A percentile compares a stretch with the other conserved stretches of the same genome.
phyloP scores from a whole-genome alignment of 2,888 invertebrate genomes.

The Coleophora flavipennella region DNA sequence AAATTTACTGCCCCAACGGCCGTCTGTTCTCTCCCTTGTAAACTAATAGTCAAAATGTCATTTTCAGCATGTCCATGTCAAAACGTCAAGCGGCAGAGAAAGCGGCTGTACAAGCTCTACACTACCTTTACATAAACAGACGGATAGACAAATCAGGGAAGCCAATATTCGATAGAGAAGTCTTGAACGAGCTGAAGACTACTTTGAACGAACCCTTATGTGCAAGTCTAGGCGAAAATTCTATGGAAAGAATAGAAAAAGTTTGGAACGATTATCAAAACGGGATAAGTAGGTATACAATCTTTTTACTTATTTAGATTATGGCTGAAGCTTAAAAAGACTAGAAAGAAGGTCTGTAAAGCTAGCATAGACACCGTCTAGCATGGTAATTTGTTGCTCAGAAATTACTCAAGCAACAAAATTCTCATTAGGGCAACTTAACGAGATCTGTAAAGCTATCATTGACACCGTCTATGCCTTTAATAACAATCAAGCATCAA shows the following conservation, averaged over 20 bases:
- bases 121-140: slow-evolving; percentile 62
- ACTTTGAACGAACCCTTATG: slow-evolving; percentile 36
- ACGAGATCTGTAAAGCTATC: too few species aligned
- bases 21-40: too few species aligned
- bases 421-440: too few species aligned
- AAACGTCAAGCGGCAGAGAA: slow-evolving; percentile 69
- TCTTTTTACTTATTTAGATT: background rate
- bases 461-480: too few species aligned
- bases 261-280: slow-evolving; percentile 56
- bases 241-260: slow-evolving; percentile 42
- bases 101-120: slow-evolving; percentile 67
- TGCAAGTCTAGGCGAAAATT: slow-evolving; percentile 38
- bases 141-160: slow-evolving; percentile 57
- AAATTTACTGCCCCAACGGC: too few species aligned
- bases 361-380: too few species aligned
- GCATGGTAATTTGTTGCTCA: too few species aligned
- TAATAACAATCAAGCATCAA: too few species aligned
- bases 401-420: too few species aligned
- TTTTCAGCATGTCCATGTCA: slow-evolving; percentile 48
- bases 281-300: slow-evolving; percentile 52
- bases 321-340: too few species aligned
- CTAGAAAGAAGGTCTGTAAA: too few species aligned
- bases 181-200: slow-evolving; percentile 39
- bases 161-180: slow-evolving; percentile 59
- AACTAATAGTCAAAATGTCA: background rate